Evolutionary conservation across 1,140 invertebrate genomes (phyloP).

Genomic region (Solenopsis fugax): DNA sequence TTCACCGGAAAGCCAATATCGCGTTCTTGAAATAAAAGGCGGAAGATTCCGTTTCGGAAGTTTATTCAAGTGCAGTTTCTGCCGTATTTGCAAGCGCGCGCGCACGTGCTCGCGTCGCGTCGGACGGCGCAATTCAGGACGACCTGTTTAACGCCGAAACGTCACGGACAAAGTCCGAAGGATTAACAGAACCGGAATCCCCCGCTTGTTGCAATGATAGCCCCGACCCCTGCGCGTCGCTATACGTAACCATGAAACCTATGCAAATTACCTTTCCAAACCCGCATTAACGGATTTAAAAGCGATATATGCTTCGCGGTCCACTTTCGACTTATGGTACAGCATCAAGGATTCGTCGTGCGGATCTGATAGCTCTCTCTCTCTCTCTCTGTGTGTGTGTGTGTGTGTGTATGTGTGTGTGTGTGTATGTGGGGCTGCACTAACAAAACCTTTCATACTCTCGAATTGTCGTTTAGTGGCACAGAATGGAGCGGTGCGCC

Average conservation of each 20-base stretch:
- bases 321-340: conserved; percentile 66
- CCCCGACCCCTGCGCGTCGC: conserved; percentile 14
- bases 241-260: conserved; percentile 77
- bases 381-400: too few relatives aligned
- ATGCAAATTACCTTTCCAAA: conserved; percentile 82
- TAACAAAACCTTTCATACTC: conserved; percentile 22
- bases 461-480: not conserved
- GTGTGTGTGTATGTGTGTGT: too few relatives aligned
- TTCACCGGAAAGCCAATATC: conserved; percentile 51
- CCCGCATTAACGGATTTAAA: conserved; percentile 85
- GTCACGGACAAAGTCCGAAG: conserved; percentile 70
- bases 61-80: conserved; percentile 66
- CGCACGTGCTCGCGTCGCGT: not conserved
- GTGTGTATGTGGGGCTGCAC: not conserved
- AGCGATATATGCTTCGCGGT: conserved; percentile 82
- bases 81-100: not conserved
- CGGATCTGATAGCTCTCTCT: conserved; percentile 29
- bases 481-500: not conserved
- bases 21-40: conserved; percentile 34
- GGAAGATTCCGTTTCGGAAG: conserved; percentile 13
- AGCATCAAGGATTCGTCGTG: conserved; percentile 54
- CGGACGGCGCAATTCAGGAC: conserved; percentile 25
- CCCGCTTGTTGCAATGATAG: conserved; percentile 70
- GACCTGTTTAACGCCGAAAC: conserved; percentile 50
- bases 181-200: conserved; percentile 70